Base-by-base conservation (phyloP, 1,140 invertebrate genomes). In the Tetragnatha versicolor region DNA sequence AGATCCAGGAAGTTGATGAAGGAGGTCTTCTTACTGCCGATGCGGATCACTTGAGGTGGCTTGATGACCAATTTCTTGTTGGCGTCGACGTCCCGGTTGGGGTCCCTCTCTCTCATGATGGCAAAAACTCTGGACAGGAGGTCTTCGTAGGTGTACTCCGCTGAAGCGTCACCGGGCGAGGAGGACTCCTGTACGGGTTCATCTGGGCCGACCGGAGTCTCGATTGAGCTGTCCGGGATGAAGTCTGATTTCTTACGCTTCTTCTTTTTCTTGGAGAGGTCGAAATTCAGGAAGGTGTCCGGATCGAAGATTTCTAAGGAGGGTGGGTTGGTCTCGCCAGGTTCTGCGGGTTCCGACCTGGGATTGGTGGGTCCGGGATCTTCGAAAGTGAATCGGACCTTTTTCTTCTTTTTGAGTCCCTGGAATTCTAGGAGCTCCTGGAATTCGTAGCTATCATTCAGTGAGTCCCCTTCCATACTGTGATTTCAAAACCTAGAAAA, bases 11-110 rank as follows among this genome's bases (percentile, higher is more conserved):
- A 99, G 86, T 99, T 99, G 61, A 96, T 96, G 88, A 99, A 99
- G 5, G 97, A 98, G 47, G 97, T 97, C 87, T 99, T 99, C 88
- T 99, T 99, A 12, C 97, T 98, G 80, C 98, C 98, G 84, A 99
- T 97, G 86, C 97, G 91, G 37, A 98, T 92, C 73, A 99, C 95
- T 88, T 99, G 96, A 25, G 98, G 98, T 22, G 97, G 98, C 87
- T 96, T 91, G 97, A 99, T 99, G 4, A 99, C 93, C 85, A 99
- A 98, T 84, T 97, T 98, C 83, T 98, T 96, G 87, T 98, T 99
- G 83, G 98, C 97, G 17, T 97, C 98, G 68, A 95, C 93, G 20
- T 97, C 95, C 93, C 99, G 97, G 82, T 98, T 96, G 1, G 98
- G 98, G 88, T 99, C 99, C 86, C 98, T 99, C 85, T 98, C 97